Conservation (phyloP, 92 coral and sea anemone genomes). For the Epizoanthus scotinus region DNA sequence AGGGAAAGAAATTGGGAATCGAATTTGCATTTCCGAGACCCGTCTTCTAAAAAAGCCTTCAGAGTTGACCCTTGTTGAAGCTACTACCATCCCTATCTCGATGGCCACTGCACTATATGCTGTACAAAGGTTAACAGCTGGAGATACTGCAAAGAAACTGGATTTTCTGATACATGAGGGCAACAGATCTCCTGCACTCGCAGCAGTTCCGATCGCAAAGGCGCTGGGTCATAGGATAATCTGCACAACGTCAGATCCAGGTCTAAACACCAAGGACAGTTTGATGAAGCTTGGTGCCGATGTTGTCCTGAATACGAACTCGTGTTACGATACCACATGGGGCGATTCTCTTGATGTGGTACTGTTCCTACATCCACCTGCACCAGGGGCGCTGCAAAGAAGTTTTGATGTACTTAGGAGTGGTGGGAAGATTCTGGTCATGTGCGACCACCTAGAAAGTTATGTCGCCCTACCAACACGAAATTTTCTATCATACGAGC, state of each 20-base stretch:
- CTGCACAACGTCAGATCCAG: slow-evolving; percentile 1
- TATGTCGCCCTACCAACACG: slow-evolving; percentile 29
- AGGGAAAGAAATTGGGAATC: slow-evolving; percentile 24
- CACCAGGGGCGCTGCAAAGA: slow-evolving; percentile 21
- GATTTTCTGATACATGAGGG: slow-evolving; percentile 23
- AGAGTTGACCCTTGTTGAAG: slow-evolving; percentile 32
- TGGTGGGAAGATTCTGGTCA: slow-evolving; percentile 51
- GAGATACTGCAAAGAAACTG: slow-evolving; percentile 7
- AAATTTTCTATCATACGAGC: slow-evolving; percentile 43
- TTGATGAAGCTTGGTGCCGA: slow-evolving; percentile 5
- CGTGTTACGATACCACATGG: neutral
- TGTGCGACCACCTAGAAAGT: slow-evolving; percentile 34
- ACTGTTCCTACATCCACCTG: slow-evolving; percentile 40
- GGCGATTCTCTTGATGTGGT: slow-evolving; percentile 29
- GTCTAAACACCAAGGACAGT: neutral
- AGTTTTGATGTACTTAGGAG: slow-evolving; percentile 45
- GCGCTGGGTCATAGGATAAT: slow-evolving; percentile 42
- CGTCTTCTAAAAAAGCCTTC: slow-evolving; percentile 32
- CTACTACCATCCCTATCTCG: slow-evolving; percentile 42
- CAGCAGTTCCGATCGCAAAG: slow-evolving; percentile 34
- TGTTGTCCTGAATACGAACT: slow-evolving; percentile 3
- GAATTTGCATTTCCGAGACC: slow-evolving; percentile 14
- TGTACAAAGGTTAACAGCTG: neutral
- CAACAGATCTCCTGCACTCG: slow-evolving; percentile 28
- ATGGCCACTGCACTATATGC: slow-evolving; percentile 27